Evolutionary conservation across 2,888 invertebrate genomes (phyloP).

Genomic region (Drosophila colorata): DNA sequence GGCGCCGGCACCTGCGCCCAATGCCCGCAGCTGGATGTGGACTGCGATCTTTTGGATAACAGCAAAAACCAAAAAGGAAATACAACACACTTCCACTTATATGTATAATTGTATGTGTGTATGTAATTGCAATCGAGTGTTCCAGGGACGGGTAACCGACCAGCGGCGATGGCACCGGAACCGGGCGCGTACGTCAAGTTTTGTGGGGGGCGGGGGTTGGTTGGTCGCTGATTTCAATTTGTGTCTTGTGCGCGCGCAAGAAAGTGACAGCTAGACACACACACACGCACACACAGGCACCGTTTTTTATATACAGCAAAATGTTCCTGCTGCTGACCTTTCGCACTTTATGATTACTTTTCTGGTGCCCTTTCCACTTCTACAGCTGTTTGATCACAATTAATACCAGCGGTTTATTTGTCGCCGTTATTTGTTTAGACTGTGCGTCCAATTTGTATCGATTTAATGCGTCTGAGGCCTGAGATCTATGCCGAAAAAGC

Average conservation of each 20-base stretch:
- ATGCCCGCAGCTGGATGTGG: conserved; percentile 36
- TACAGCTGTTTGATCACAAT: conserved; percentile 63
- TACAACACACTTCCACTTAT: conserved; percentile 45
- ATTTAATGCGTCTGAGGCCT: conserved; percentile 42
- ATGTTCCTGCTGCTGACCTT: conserved; percentile 81
- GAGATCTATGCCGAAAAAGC: conserved; percentile 58
- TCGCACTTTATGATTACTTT: conserved; percentile 81
- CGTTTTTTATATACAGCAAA: conserved; percentile 51
- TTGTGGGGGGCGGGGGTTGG: conserved; percentile 41
- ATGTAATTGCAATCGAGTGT: conserved; percentile 52
- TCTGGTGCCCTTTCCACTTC: conserved; percentile 59
- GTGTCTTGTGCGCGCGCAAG: conserved; percentile 75
- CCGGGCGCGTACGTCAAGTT: conserved; percentile 75
- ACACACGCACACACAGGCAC: conserved; percentile 34
- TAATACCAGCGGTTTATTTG: conserved; percentile 18
- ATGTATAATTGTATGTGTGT: conserved; percentile 2
- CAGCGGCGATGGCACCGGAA: conserved; percentile 68
- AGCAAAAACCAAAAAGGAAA: conserved; percentile 34
- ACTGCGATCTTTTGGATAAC: conserved; percentile 24
- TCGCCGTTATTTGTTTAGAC: conserved; percentile 31
- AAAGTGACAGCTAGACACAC: conserved; percentile 78
- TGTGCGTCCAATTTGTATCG: conserved; percentile 42
- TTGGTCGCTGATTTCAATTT: conserved; percentile 66
- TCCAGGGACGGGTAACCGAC: conserved; percentile 45
- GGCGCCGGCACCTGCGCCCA: conserved; percentile 51